Conservation (phyloP, 2,113 vertebrate genomes). For the Sula dactylatra region DNA sequence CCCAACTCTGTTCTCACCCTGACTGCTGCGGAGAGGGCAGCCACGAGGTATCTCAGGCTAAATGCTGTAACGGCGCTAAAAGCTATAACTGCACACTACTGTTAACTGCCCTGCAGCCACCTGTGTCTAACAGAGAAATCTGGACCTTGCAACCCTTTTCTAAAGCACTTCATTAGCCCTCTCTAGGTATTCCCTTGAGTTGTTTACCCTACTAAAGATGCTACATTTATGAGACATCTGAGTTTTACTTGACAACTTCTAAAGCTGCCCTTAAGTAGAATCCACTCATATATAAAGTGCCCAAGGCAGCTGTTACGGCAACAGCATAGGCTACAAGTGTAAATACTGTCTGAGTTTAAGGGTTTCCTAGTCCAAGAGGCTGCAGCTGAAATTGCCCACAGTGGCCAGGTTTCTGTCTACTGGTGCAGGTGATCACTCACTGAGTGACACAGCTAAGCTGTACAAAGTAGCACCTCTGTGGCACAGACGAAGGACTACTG, state of each 20-base stretch:
- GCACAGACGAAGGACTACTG: neutral
- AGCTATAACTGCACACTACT: neutral
- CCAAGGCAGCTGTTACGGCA: neutral
- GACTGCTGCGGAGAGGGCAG: neutral
- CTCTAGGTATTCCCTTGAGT: neutral
- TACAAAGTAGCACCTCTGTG: neutral
- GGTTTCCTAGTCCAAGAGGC: neutral
- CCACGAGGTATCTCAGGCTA: fast-evolving
- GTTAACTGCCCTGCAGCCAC: neutral
- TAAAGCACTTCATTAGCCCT: neutral
- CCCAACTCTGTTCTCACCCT: neutral
- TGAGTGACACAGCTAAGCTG: neutral
- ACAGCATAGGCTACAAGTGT: neutral
- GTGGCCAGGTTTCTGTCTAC: neutral
- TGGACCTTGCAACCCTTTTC: neutral
- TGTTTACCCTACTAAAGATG: neutral
- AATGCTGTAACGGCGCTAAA: neutral
- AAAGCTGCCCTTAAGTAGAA: neutral
- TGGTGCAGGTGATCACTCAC: neutral
- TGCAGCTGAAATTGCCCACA: neutral
- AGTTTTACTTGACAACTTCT: neutral
- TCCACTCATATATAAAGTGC: neutral
- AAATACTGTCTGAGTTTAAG: neutral
- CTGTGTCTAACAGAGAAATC: neutral
- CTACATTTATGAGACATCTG: neutral